A percentile compares a stretch with the other conserved stretches of the same genome.
Conservation (phyloP, 2,113 vertebrate genomes). For the Crotalus viridis region DNA sequence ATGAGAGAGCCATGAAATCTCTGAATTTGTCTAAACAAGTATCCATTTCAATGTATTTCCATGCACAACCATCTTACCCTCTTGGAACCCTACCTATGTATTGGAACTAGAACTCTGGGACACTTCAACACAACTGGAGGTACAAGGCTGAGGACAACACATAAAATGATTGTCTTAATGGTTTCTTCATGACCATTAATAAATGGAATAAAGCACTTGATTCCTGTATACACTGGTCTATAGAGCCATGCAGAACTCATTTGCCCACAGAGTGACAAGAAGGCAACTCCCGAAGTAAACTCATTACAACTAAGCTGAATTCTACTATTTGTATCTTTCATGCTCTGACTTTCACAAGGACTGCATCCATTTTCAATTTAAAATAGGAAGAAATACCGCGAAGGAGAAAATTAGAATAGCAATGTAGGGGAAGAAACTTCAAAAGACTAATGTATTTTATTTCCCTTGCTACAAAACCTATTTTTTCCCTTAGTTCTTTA, state of each 20-base stretch:
- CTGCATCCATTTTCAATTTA: constrained; percentile 32
- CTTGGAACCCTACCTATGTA: neutral
- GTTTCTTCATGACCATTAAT: neutral
- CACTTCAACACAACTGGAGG: neutral
- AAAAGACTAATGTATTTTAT: constrained; percentile 52
- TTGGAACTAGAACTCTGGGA: neutral
- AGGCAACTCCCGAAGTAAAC: neutral
- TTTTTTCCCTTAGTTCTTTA: constrained; percentile 49
- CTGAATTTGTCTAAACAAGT: neutral
- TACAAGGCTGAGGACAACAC: neutral
- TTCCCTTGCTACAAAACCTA: constrained; percentile 51
- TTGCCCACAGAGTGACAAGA: neutral
- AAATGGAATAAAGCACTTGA: neutral
- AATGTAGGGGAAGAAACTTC: neutral
- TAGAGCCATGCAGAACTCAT: neutral
- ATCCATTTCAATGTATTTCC: neutral
- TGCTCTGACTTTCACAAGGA: neutral
- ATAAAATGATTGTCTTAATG: neutral
- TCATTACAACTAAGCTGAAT: neutral
- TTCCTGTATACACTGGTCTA: neutral
- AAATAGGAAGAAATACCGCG: constrained; percentile 25
- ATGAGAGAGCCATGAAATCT: neutral
- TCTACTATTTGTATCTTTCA: constrained; percentile 22
- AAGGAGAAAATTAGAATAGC: constrained; percentile 51
- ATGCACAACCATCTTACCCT: neutral